phyloP scores from a whole-genome alignment of 2,797 vertebrate genomes.

The Emys orbicularis region DNA sequence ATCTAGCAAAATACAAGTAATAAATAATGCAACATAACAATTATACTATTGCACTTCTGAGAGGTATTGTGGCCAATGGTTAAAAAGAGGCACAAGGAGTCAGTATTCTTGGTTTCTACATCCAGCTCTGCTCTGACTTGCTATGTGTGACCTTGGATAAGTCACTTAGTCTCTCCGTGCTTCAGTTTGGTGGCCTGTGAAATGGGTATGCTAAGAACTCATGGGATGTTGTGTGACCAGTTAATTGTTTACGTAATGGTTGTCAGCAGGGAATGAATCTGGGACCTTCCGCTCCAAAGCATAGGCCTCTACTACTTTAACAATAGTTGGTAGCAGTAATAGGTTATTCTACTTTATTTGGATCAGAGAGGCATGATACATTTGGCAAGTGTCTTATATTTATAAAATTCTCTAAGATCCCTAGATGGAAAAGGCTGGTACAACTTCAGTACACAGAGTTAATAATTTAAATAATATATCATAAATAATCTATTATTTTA shows the following conservation, averaged over 20 bases:
- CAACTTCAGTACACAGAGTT: background rate
- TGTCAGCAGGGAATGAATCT: fast-evolving
- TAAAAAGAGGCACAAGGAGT: fast-evolving
- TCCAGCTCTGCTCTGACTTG: fast-evolving
- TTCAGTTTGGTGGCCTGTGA: background rate
- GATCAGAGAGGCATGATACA: background rate
- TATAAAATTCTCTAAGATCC: background rate
- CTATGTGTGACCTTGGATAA: background rate
- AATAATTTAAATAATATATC: background rate
- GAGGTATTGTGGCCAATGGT: background rate
- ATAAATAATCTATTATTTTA: conserved; percentile 28
- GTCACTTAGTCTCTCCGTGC: background rate
- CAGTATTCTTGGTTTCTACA: background rate
- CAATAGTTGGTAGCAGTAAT: background rate
- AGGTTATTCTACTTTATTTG: background rate
- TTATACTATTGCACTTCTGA: background rate
- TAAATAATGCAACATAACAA: background rate
- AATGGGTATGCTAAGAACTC: background rate
- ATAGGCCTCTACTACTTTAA: background rate
- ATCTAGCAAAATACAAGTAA: background rate
- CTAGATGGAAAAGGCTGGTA: background rate
- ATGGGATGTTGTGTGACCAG: background rate
- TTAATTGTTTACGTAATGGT: background rate
- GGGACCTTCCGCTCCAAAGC: background rate
- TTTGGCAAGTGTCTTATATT: background rate